Conservation (phyloP, 1,140 invertebrate species). For the Leptinotarsa undecemlineata region DNA sequence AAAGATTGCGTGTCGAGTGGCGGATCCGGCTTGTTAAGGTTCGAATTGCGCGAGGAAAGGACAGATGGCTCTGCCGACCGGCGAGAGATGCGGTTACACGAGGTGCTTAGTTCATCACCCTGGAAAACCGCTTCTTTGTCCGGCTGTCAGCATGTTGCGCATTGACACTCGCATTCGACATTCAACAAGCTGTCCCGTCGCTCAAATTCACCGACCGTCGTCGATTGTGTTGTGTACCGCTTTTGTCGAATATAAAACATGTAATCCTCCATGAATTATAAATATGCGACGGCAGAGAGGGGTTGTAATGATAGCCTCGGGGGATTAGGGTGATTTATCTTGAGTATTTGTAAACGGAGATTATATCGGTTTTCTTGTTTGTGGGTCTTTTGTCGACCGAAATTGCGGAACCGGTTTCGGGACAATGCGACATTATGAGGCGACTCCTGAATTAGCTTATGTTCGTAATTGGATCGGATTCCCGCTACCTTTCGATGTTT, state of each 20-base stretch:
- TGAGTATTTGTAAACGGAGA: constrained; percentile 41
- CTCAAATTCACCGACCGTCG: constrained; percentile 29
- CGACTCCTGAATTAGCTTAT: constrained; percentile 9
- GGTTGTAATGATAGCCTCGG: constrained; percentile 37
- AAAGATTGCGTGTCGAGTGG: constrained; percentile 34
- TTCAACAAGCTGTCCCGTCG: constrained; percentile 42
- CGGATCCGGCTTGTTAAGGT: constrained; percentile 36
- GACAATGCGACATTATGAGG: constrained; percentile 11
- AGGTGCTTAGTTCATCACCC: constrained; percentile 53
- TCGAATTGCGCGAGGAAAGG: constrained; percentile 32
- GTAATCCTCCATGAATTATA: constrained; percentile 46
- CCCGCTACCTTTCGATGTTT: neutral
- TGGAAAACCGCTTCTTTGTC: constrained; percentile 53
- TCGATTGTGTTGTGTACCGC: constrained; percentile 26
- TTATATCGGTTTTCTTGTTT: constrained; percentile 32
- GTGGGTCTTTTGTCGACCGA: constrained; percentile 20
- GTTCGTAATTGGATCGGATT: constrained; percentile 13
- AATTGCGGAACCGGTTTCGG: constrained; percentile 4
- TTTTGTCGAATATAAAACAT: constrained; percentile 44
- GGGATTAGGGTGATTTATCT: constrained; percentile 44
- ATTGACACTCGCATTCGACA: constrained; percentile 41
- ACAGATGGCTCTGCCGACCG: constrained; percentile 36
- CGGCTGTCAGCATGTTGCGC: constrained; percentile 47
- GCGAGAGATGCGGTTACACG: constrained; percentile 40
- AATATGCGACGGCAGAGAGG: constrained; percentile 26